These are phyloP conservation scores for Archivesica marissinica DNA, from an alignment of 1,140 invertebrate species.

Conservation along the genomic window DNA sequence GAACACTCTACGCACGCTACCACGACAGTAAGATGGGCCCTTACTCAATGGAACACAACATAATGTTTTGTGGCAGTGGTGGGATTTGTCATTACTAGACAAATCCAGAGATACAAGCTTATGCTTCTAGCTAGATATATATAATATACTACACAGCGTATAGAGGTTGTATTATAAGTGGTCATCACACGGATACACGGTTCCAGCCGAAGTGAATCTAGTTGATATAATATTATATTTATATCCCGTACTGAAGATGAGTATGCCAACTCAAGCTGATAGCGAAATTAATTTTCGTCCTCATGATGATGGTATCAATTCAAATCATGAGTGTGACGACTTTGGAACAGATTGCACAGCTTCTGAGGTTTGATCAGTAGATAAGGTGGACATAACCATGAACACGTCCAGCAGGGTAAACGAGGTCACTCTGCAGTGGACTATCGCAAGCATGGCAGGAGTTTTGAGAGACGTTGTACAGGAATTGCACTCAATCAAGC, in stretches of 20 bases:
- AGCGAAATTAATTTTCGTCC: not conserved
- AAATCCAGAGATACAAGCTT: conserved; percentile 9
- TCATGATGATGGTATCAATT: too few species aligned
- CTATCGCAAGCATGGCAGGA: not conserved
- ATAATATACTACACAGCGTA: not conserved
- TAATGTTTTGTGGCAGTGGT: conserved; percentile 33
- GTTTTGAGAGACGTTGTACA: not conserved
- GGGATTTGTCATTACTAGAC: conserved; percentile 8
- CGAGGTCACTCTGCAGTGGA: not conserved
- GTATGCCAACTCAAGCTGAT: not conserved
- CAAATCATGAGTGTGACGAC: not conserved
- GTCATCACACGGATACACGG: not conserved
- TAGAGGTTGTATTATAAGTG: not conserved
- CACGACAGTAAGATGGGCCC: not conserved
- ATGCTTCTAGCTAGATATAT: not conserved
- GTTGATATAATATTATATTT: too few species aligned
- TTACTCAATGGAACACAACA: not conserved
- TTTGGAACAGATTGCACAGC: not conserved
- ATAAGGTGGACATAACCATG: not conserved
- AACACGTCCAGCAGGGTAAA: not conserved
- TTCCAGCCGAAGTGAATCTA: too few species aligned
- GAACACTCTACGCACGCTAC: too few species aligned
- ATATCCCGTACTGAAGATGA: too few species aligned
- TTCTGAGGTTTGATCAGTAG: not conserved
- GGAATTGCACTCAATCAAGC: not conserved